phyloP scores from a whole-genome alignment of 2,888 invertebrate genomes.

The Macaria notata region DNA sequence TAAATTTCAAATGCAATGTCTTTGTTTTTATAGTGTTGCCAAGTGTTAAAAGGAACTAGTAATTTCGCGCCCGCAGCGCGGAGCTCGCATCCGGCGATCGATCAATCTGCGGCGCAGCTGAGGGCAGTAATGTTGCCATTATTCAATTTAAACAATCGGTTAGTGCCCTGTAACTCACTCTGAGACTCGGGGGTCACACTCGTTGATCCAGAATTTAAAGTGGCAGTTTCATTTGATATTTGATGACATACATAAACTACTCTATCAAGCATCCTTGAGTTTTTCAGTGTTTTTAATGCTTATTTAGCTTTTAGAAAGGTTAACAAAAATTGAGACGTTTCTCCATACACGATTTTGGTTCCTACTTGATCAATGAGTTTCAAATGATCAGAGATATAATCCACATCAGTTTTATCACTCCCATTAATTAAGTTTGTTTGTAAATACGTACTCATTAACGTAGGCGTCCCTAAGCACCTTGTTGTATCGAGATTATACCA shows the following conservation, averaged over 20 bases:
- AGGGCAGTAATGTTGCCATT: slow-evolving; percentile 38
- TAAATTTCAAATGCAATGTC: too few relatives aligned
- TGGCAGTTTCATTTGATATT: slow-evolving; percentile 25
- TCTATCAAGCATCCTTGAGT: too few relatives aligned
- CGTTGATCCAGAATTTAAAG: slow-evolving; percentile 33
- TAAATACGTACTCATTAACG: background rate
- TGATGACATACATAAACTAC: too few relatives aligned
- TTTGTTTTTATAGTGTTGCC: slow-evolving; percentile 26
- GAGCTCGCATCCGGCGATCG: slow-evolving; percentile 65
- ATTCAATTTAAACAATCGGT: slow-evolving; percentile 65
- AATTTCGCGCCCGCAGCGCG: slow-evolving; percentile 42
- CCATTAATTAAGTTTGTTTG: too few relatives aligned
- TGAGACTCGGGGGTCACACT: slow-evolving; percentile 44
- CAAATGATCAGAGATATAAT: too few relatives aligned
- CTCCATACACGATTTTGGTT: too few relatives aligned
- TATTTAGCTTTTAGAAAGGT: too few relatives aligned
- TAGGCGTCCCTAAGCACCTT: slow-evolving; percentile 19
- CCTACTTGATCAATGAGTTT: too few relatives aligned
- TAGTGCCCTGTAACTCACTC: slow-evolving; percentile 50
- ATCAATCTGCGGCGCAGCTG: slow-evolving; percentile 61
- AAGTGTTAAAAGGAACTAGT: slow-evolving; percentile 43
- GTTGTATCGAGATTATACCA: slow-evolving; percentile 21
- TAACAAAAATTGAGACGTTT: too few relatives aligned
- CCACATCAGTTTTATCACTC: too few relatives aligned
- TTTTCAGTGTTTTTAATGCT: too few relatives aligned